These are phyloP conservation scores for Sinodicranocentrus sp. DNA, from an alignment of 2,888 invertebrate species.

Conservation along the genomic window DNA sequence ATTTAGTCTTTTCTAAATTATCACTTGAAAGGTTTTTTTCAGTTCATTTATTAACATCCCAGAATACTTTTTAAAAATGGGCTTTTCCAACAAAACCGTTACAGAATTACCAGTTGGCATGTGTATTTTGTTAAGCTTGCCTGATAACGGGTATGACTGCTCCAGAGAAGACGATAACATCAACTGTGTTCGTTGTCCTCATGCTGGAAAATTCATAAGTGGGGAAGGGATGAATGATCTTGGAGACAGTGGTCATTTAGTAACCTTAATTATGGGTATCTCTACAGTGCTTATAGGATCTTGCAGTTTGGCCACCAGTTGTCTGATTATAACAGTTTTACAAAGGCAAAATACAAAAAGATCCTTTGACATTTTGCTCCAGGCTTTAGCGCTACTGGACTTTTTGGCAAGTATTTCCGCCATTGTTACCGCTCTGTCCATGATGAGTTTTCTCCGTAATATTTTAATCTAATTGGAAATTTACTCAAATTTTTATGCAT, in stretches of 20 bases:
- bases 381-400: not conserved
- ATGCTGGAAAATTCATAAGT: not conserved
- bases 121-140: not conserved
- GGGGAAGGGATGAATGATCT: slow-evolving; percentile 19
- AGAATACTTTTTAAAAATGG: no score
- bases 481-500: no score
- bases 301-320: not conserved
- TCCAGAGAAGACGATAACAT: not conserved
- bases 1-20: no score
- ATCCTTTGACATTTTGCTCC: slow-evolving; percentile 23
- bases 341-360: not conserved
- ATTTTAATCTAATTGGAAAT: not conserved
- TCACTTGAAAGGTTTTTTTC: no score
- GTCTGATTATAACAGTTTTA: slow-evolving; percentile 13
- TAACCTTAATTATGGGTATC: not conserved
- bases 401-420: not conserved
- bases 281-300: not conserved
- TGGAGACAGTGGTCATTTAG: slow-evolving; percentile 3
- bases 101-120: no score
- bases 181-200: not conserved
- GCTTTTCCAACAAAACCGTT: no score
- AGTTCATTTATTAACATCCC: no score
- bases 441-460: not conserved
- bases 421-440: not conserved
- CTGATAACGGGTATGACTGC: slow-evolving; percentile 1